These are phyloP conservation scores for Andrena cerasifolii DNA, from an alignment of 1,140 invertebrate species.

Conservation along the genomic window DNA sequence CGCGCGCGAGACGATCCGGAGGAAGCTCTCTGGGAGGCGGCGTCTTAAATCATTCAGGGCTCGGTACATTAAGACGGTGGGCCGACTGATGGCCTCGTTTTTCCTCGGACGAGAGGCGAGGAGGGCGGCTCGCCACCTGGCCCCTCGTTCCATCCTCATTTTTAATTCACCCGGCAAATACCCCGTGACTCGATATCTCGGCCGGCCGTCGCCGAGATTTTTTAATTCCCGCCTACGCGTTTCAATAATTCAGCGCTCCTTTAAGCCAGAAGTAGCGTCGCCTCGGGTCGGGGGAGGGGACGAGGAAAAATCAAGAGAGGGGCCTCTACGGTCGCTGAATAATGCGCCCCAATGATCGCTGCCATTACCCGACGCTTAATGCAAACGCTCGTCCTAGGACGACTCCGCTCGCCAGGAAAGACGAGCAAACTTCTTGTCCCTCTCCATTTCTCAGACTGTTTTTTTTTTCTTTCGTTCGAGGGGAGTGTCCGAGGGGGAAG, in stretches of 20 bases:
- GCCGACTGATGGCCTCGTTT: constrained; percentile 76
- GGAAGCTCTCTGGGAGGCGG: constrained; percentile 22
- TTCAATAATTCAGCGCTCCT: constrained; percentile 79
- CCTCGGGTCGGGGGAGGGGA: constrained; percentile 27
- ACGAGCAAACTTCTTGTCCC: constrained; percentile 17
- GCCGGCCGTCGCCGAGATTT: constrained; percentile 67
- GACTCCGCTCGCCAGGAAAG: neutral
- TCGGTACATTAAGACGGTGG: constrained; percentile 74
- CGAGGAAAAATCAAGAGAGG: constrained; percentile 62
- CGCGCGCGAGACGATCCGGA: neutral
- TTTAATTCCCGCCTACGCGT: constrained; percentile 77
- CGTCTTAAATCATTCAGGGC: constrained; percentile 73
- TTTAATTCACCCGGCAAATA: constrained; percentile 81
- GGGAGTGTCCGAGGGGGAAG: constrained; percentile 48
- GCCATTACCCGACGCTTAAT: constrained; percentile 74
- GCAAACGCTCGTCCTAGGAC: constrained; percentile 53
- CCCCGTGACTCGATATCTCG: constrained; percentile 62
- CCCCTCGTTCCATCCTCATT: constrained; percentile 77
- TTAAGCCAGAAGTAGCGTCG: constrained; percentile 30
- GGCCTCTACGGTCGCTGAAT: constrained; percentile 74
- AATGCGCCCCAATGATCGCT: constrained; percentile 78
- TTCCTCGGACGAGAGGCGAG: constrained; percentile 64
- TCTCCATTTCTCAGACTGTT: neutral
- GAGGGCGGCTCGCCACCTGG: constrained; percentile 45
- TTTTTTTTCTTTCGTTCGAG: constrained; percentile 30